Evolutionary conservation across 2,113 vertebrate genomes (phyloP).

Genomic region (Leptobrachium leishanense): DNA sequence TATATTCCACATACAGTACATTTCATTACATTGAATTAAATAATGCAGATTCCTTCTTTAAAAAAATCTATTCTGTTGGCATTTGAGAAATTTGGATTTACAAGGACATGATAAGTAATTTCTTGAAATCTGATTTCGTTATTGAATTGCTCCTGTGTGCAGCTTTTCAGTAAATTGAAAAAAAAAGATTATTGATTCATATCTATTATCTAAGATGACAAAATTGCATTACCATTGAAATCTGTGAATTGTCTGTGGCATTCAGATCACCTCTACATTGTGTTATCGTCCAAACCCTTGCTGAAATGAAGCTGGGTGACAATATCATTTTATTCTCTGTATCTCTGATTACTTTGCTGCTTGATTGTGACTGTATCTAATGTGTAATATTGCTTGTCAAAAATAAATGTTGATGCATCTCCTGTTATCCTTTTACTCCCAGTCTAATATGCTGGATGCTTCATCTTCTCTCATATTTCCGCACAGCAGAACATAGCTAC

Average conservation of each 20-base stretch:
- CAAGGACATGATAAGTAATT: not conserved
- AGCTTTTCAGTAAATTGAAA: not conserved
- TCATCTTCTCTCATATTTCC: conserved; percentile 26
- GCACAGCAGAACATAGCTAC: not conserved
- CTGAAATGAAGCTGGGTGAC: conserved; percentile 20
- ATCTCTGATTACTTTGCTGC: conserved; percentile 32
- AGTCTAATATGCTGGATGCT: conserved; percentile 4
- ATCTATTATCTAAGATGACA: not conserved
- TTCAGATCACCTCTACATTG: conserved; percentile 4
- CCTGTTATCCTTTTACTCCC: not conserved
- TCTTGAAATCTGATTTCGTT: not conserved
- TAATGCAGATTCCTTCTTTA: not conserved
- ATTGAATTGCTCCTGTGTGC: not conserved
- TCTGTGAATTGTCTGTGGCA: not conserved
- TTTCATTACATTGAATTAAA: not conserved
- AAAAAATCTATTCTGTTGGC: not conserved
- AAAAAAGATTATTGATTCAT: not conserved
- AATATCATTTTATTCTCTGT: conserved; percentile 36
- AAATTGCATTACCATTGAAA: conserved; percentile 6
- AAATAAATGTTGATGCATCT: not conserved
- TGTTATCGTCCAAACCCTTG: conserved; percentile 1
- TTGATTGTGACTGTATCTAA: conserved; percentile 23
- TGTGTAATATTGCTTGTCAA: conserved; percentile 9
- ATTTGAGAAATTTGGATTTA: not conserved
- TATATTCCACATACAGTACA: not conserved